Base-by-base conservation (phyloP, 1,140 invertebrate species). In the Drosophila ercepeae region DNA sequence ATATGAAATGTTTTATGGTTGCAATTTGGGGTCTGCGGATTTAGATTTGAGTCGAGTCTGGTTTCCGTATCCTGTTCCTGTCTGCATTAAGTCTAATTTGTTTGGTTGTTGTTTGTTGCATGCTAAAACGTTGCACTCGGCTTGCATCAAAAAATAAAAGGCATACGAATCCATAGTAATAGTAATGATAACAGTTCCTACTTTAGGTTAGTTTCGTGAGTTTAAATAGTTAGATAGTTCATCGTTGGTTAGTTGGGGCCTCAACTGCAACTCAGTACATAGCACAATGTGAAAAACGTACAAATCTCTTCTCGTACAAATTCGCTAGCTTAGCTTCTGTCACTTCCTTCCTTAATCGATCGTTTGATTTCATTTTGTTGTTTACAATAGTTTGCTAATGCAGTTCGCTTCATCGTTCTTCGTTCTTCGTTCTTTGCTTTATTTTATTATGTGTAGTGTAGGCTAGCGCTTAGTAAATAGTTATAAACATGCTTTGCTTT, bases 401-500 rank as follows among this genome's bases (percentile, higher is more conserved):
- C 73, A 45, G 58, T 34, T 58, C 45, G 39, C 78, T 72, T 41
- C 57, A 54, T 76, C 67, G 55, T 27, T 69, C 14, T 27, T 55
- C 53, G 48, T 41, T 73, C 57, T 59, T 76, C 67, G 55, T 27
- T 69, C 14, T 27, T 55, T 57, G 48, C 46, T 73, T 61, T 48
- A 67, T 65, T 58, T 45, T 67, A 32, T 63, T 41, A 21, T 75
- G 23, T 74, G 68, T 78, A 61, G 78, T 72, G 78, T 86, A 86
- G 70, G 81, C 81, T 84, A 86, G 82, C 82, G 69, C 81, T 84
- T 84, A 84, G 76, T 84, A 86, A 83, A 84, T 86, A 84, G 72
- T 84, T 84, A 84, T 84, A 84, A 84, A 84, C 81, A 84, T 86
- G 81, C 77, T 88, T 86, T 68, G 76, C 81, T 86, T 86, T 75